Conservation (phyloP, 2,113 vertebrate genomes). For the Upupa epops region DNA sequence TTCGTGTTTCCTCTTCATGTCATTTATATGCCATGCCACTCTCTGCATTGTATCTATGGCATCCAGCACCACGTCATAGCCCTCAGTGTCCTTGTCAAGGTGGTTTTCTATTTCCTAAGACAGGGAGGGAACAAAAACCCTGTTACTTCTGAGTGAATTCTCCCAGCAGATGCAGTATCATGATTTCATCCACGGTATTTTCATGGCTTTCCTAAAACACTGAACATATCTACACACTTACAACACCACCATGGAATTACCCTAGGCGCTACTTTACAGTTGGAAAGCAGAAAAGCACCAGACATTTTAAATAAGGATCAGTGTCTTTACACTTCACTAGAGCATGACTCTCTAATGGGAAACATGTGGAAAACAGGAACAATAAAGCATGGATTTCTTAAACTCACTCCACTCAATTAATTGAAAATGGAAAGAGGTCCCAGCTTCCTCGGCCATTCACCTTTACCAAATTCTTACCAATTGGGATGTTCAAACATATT, state of each 20-base stretch:
- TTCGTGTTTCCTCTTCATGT: slow-evolving; percentile 99
- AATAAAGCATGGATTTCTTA: slow-evolving; percentile 19
- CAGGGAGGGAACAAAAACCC: not conserved
- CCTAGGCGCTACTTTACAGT: not conserved
- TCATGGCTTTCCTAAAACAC: not conserved
- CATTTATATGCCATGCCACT: slow-evolving; percentile 98
- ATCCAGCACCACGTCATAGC: slow-evolving; percentile 93
- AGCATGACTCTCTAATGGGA: slow-evolving; percentile 44
- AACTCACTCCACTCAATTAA: not conserved
- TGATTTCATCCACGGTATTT: not conserved
- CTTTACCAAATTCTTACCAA: not conserved
- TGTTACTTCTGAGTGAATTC: not conserved
- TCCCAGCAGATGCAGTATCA: accelerated
- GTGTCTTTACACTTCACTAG: slow-evolving; percentile 55
- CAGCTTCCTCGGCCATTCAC: not conserved
- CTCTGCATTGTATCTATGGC: slow-evolving; percentile 99
- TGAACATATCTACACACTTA: not conserved
- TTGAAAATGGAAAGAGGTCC: not conserved
- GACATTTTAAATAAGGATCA: slow-evolving; percentile 40
- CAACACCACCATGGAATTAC: slow-evolving; percentile 18
- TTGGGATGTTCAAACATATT: not conserved
- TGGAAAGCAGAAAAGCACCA: slow-evolving; percentile 19
- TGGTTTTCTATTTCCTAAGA: slow-evolving; percentile 95
- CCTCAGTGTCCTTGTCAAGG: slow-evolving; percentile 94
- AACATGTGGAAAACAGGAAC: slow-evolving; percentile 56